These are phyloP conservation scores for Hylaeus anthracinus DNA, from an alignment of 1,140 invertebrate species.

Conservation along the genomic window DNA sequence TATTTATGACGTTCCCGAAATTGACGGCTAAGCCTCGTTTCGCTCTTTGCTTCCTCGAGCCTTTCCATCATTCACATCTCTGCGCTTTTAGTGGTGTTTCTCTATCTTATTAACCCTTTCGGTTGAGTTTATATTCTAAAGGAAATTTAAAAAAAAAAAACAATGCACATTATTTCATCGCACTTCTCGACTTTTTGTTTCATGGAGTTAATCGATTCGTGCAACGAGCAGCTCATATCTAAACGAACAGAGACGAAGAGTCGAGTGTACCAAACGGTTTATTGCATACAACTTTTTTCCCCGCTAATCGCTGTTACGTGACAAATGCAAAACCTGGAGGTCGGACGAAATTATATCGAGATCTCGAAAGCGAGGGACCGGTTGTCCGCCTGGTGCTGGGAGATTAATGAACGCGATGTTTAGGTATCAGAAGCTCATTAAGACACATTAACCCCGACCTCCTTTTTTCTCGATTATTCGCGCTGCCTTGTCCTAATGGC, in stretches of 20 bases:
- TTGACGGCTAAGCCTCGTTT: not conserved
- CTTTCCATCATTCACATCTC: not conserved
- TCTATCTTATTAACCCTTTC: too few relatives aligned
- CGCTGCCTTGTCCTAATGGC: conserved; percentile 52
- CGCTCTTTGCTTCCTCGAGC: too few relatives aligned
- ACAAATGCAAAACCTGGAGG: conserved; percentile 27
- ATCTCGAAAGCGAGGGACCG: conserved; percentile 50
- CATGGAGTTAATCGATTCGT: too few relatives aligned
- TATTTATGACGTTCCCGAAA: not conserved
- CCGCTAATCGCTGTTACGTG: conserved; percentile 6
- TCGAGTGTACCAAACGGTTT: conserved; percentile 22
- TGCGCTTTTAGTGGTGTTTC: too few relatives aligned
- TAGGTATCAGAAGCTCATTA: conserved; percentile 59
- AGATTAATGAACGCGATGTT: conserved; percentile 59
- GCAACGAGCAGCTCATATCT: too few relatives aligned
- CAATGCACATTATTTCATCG: too few relatives aligned
- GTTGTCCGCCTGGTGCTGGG: conserved; percentile 48
- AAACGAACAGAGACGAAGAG: too few relatives aligned
- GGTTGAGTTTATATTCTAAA: too few relatives aligned
- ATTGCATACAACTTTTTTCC: conserved; percentile 15
- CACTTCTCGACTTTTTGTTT: too few relatives aligned
- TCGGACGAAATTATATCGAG: conserved; percentile 51
- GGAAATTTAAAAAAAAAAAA: too few relatives aligned
- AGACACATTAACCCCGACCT: conserved; percentile 59
- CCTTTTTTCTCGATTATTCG: conserved; percentile 12